These are phyloP conservation scores for Zygothrica quintamaculata DNA, from an alignment of 2,888 invertebrate genomes.

Conservation along the genomic window DNA sequence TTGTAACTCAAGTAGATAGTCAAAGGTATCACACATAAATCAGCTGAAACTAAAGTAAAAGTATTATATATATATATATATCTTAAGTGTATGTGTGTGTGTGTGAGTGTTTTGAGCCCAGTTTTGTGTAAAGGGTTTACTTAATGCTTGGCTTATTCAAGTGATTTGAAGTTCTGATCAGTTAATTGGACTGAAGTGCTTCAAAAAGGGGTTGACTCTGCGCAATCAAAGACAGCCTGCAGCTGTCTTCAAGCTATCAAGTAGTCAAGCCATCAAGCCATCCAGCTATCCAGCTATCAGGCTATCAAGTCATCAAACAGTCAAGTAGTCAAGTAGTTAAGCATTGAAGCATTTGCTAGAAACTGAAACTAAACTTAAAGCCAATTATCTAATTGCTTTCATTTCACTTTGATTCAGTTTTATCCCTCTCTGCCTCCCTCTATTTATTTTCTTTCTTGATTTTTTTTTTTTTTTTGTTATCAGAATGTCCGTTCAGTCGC, in stretches of 20 bases:
- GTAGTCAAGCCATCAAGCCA: too few relatives aligned
- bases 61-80: slow-evolving; percentile 34
- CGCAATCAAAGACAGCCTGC: background rate
- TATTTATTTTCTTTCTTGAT: background rate
- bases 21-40: slow-evolving; percentile 41
- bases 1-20: slow-evolving; percentile 62
- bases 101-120: slow-evolving; percentile 26
- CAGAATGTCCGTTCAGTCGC: slow-evolving; percentile 27
- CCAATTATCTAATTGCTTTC: slow-evolving; percentile 82
- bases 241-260: background rate
- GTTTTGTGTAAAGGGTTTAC: slow-evolving; percentile 25
- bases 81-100: slow-evolving; percentile 24
- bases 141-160: too few relatives aligned
- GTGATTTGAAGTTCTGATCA: background rate
- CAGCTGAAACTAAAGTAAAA: slow-evolving; percentile 31
- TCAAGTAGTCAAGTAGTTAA: too few relatives aligned
- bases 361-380: slow-evolving; percentile 53
- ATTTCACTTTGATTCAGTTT: slow-evolving; percentile 72
- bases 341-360: background rate
- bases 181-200: slow-evolving; percentile 10
- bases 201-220: background rate
- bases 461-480: background rate
- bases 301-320: too few relatives aligned
- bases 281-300: too few relatives aligned
- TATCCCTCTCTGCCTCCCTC: slow-evolving; percentile 52